Evolutionary conservation across 2,888 invertebrate species (phyloP), one percentile per base, ranked within the genome.

Genomic region (Pristionchus mayeri): DNA sequence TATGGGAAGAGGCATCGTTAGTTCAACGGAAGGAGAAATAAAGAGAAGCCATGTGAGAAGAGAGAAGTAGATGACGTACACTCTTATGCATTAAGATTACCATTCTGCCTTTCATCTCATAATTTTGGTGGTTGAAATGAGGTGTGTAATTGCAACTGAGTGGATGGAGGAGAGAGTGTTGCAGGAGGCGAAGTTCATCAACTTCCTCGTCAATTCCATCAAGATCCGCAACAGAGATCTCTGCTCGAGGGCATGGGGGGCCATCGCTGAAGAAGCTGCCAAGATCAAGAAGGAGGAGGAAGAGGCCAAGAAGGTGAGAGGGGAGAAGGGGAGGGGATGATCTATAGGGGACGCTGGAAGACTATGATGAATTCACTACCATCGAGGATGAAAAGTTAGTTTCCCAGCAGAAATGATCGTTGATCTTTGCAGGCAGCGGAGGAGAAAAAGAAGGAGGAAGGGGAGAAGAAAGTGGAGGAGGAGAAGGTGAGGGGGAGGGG

Each of bases 121-220:
- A n/a, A n/a, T n/a, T n/a, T n/a, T n/a, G n/a, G n/a, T n/a, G n/a
- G n/a, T n/a, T n/a, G n/a, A n/a, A n/a, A n/a, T n/a, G n/a, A n/a
- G n/a, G n/a, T n/a, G n/a, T n/a, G n/a, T n/a, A n/a, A n/a, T n/a
- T n/a, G n/a, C n/a, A n/a, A n/a, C n/a, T n/a, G n/a, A n/a, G n/a
- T n/a, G n/a, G n/a, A n/a, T n/a, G n/a, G n/a, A n/a, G n/a, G n/a
- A n/a, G n/a, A n/a, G n/a, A n/a, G n/a, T n/a, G n/a, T n/a, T n/a
- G 18, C 63, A 87, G 86, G 89, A 91, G 85, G 88, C 90, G 24
- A 91, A 91, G 85, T 92, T 92, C 87, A 89, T 92, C 87, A 92
- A 92, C 81, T 92, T 92, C 81, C 88, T 91, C 30, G 82, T 85
- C 48, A 90, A 90, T 63, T 90, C 90, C 37, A 86, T 87, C 75